Percentiles rank a stretch among this genome's conserved stretches.
phyloP scores from a whole-genome alignment of 2,797 vertebrate species.

The Thunnus albacares region DNA sequence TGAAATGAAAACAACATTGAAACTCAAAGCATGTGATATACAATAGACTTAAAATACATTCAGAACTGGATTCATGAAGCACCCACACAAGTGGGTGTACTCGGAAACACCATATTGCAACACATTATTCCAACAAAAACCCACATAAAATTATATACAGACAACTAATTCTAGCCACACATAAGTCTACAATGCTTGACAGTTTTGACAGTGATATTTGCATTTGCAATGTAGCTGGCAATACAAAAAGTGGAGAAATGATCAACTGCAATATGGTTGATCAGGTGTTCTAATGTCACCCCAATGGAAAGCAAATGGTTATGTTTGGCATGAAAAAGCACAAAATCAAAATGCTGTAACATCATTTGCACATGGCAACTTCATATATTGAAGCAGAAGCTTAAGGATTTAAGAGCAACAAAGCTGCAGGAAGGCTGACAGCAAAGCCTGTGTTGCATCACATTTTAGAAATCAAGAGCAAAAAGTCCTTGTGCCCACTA shows the following conservation, averaged over 20 bases:
- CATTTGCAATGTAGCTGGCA: constrained; percentile 97
- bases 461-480: constrained; percentile 40
- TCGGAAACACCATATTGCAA: constrained; percentile 40
- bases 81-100: constrained; percentile 50
- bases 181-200: constrained; percentile 51
- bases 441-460: constrained; percentile 62
- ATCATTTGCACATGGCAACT: constrained; percentile 55
- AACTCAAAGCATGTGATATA: constrained; percentile 64
- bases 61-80: constrained; percentile 51
- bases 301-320: constrained; percentile 73
- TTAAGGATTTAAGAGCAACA: constrained; percentile 54
- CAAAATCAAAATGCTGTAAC: constrained; percentile 67
- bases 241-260: constrained; percentile 81
- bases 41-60: constrained; percentile 61
- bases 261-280: constrained; percentile 75
- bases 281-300: constrained; percentile 67
- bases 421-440: constrained; percentile 66
- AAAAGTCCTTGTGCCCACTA: constrained; percentile 24
- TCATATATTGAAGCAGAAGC: constrained; percentile 65
- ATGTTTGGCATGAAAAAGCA: constrained; percentile 73
- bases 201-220: constrained; percentile 77
- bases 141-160: constrained; percentile 55
- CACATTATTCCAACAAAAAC: constrained; percentile 61
- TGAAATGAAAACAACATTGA: constrained; percentile 76
- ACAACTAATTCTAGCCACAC: constrained; percentile 52